These are phyloP conservation scores for Meiosimyza platycephala DNA, from an alignment of 2,888 invertebrate species.

Conservation along the genomic window DNA sequence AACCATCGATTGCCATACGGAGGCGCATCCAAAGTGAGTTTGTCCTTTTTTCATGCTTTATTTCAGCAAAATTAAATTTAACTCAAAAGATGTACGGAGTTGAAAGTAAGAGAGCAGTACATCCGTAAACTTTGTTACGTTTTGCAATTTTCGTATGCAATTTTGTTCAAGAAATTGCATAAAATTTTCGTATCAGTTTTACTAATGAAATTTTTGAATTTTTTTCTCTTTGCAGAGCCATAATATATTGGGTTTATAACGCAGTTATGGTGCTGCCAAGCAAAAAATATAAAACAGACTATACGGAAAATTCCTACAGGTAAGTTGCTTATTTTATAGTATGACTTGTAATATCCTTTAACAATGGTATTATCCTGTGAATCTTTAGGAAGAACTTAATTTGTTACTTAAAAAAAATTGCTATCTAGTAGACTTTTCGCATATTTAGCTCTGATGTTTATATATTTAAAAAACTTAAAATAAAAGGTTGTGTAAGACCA, in stretches of 20 bases:
- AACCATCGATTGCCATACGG: slow-evolving; percentile 92
- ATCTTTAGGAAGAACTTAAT: too few species aligned
- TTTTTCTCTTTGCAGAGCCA: slow-evolving; percentile 72
- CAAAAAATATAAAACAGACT: slow-evolving; percentile 86
- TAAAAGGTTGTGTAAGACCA: too few species aligned
- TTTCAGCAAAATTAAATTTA: slow-evolving; percentile 35
- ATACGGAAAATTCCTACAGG: slow-evolving; percentile 87
- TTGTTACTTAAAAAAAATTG: too few species aligned
- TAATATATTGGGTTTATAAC: slow-evolving; percentile 93
- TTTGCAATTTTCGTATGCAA: background rate
- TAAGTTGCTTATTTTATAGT: slow-evolving; percentile 52
- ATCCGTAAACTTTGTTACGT: background rate
- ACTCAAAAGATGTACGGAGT: background rate
- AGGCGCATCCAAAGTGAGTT: slow-evolving; percentile 81
- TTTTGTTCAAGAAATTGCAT: slow-evolving; percentile 5
- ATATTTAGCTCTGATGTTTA: too few species aligned
- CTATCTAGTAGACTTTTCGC: too few species aligned
- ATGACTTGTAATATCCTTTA: too few species aligned
- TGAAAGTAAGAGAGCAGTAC: background rate
- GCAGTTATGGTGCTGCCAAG: slow-evolving; percentile 90
- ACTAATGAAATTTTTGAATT: background rate
- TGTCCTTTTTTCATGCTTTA: slow-evolving; percentile 34
- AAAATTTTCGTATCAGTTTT: slow-evolving; percentile 5
- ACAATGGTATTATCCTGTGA: too few species aligned
- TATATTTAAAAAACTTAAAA: too few species aligned